A percentile compares a stretch with the other conserved stretches of the same genome.
Conservation (phyloP, 2,113 vertebrate species). For the Columbina picui region DNA sequence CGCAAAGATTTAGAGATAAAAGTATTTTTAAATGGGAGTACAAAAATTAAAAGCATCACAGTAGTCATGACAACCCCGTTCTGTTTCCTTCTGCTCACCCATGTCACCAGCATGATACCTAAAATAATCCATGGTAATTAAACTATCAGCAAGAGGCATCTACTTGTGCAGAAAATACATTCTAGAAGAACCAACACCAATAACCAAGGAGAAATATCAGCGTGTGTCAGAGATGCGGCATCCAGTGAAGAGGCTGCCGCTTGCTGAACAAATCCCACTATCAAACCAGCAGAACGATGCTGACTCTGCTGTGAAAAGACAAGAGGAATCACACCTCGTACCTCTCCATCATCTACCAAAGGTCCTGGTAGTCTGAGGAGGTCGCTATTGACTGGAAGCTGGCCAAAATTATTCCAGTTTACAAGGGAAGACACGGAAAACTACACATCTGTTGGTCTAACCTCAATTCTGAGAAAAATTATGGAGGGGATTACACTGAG, state of each 20-base stretch:
- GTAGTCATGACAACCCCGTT: conserved; percentile 58
- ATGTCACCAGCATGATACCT: conserved; percentile 10
- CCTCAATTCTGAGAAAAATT: neutral
- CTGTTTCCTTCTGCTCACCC: conserved; percentile 36
- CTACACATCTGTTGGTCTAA: neutral
- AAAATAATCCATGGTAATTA: conserved; percentile 43
- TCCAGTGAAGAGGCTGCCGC: accelerated
- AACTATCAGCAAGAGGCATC: neutral
- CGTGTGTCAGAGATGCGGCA: neutral
- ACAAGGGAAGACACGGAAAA: neutral
- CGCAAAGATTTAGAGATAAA: neutral
- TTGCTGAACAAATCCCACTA: neutral
- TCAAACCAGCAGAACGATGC: neutral
- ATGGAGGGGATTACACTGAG: neutral
- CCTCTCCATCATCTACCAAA: neutral
- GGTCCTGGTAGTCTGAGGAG: no score
- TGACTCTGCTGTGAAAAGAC: neutral
- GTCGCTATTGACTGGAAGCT: neutral
- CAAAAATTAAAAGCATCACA: neutral
- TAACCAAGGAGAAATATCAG: neutral
- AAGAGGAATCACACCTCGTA: accelerated
- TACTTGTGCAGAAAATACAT: neutral
- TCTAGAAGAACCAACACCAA: neutral
- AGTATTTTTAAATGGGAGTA: conserved; percentile 25
- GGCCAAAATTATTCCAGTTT: neutral